phyloP scores from a whole-genome alignment of 2,888 invertebrate genomes.

The Caenorhabditis zanzibari region DNA sequence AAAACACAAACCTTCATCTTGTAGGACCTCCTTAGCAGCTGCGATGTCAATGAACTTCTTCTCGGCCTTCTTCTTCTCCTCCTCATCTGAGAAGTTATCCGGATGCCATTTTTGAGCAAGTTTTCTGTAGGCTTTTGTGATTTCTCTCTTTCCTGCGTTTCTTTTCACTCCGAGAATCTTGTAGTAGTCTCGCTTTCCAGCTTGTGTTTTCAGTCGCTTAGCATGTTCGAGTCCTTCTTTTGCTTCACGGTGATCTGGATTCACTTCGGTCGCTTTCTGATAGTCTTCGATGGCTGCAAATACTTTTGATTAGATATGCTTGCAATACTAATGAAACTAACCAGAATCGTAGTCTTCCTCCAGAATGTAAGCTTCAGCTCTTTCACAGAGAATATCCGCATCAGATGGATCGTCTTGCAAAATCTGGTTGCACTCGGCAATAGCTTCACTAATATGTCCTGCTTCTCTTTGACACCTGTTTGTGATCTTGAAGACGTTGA shows the following conservation, averaged over 20 bases:
- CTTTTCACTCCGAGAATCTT: constrained; percentile 95
- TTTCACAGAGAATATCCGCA: constrained; percentile 91
- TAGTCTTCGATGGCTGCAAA: constrained; percentile 90
- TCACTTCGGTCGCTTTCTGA: constrained; percentile 91
- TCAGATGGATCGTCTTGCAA: constrained; percentile 88
- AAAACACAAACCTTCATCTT: constrained; percentile 86
- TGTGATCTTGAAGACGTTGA: constrained; percentile 88
- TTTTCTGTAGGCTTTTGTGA: constrained; percentile 96
- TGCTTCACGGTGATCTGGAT: constrained; percentile 90
- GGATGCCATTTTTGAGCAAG: constrained; percentile 99
- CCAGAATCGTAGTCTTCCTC: constrained; percentile 94
- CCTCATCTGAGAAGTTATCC: constrained; percentile 92
- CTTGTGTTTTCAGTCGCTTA: constrained; percentile 93
- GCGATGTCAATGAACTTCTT: constrained; percentile 99
- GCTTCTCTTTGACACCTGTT: constrained; percentile 89
- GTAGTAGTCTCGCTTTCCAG: constrained; percentile 96
- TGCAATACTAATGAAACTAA: constrained; percentile 67
- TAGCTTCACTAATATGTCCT: constrained; percentile 88
- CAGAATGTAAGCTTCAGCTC: constrained; percentile 93
- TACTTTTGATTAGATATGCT: too few species aligned
- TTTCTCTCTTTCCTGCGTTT: constrained; percentile 93
- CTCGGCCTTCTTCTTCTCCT: constrained; percentile 89
- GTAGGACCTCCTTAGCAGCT: constrained; percentile 96
- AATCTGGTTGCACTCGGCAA: constrained; percentile 90
- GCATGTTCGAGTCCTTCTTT: constrained; percentile 93